Conservation (phyloP, 2,797 vertebrate species). For the Neosalanx taihuensis region DNA sequence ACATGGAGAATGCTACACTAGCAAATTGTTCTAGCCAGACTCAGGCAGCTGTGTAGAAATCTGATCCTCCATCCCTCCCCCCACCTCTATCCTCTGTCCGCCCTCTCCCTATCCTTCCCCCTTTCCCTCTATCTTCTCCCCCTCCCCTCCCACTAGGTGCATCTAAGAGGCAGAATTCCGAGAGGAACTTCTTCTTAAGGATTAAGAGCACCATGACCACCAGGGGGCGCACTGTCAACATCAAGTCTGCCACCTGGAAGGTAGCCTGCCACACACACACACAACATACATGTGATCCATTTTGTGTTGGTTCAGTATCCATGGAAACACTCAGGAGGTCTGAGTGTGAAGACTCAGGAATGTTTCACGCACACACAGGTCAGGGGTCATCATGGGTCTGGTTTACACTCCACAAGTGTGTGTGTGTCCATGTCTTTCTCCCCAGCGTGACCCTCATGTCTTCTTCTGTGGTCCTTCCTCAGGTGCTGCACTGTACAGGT, state of each 20-base stretch:
- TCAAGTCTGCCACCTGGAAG: constrained; percentile 89
- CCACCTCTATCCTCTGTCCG: too few species aligned
- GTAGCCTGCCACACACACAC: constrained; percentile 46
- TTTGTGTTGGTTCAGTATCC: too few species aligned
- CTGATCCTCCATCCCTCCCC: too few species aligned
- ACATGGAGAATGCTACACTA: too few species aligned
- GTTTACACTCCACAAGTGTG: neutral
- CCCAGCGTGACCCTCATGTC: neutral
- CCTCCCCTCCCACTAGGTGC: constrained; percentile 54
- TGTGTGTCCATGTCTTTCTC: neutral
- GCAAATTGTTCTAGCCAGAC: too few species aligned
- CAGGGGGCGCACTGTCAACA: constrained; percentile 83
- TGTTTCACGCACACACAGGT: constrained; percentile 2
- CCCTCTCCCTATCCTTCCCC: rapidly evolving
- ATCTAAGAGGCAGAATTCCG: constrained; percentile 58
- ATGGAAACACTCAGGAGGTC: too few species aligned
- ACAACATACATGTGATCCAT: constrained; percentile 5
- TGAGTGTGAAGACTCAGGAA: too few species aligned
- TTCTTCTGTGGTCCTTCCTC: neutral
- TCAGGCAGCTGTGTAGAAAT: too few species aligned
- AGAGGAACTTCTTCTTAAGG: constrained; percentile 79
- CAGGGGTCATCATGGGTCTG: neutral
- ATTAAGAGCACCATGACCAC: constrained; percentile 87
- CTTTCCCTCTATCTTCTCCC: too few species aligned
- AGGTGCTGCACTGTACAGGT: constrained; percentile 88